Base-by-base conservation (phyloP, 2,888 invertebrate genomes). In the Nomada fabriciana region DNA sequence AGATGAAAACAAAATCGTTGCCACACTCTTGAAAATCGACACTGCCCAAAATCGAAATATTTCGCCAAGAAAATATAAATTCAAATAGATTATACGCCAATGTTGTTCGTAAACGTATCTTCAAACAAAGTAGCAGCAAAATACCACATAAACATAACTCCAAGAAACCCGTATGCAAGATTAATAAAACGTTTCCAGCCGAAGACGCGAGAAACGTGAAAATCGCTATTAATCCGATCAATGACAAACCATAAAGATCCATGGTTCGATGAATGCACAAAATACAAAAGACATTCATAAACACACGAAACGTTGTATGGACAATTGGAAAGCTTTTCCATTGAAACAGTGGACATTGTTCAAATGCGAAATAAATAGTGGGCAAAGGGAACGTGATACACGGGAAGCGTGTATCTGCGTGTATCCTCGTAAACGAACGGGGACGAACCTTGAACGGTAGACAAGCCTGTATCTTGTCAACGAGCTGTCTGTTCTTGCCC, bases 401-500 rank as follows among this genome's bases (percentile, higher is more conserved):
- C 47, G 50, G 72, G 55, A 55, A 76, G 25, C 67, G 60, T 76
- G 87, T 90, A 82, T 69, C 10, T 47, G 47, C 47, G 3, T 47
- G 29, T 36, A 36, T 36, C 36, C 47, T 52, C 5, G 25, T 43
- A 55, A 15, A 69, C 11, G n/a, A 36, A 52, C 13, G 69, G 50
- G 23, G 47, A 68, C 80, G 70, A 67, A 94, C 94, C 93, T 94
- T 93, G 91, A 94, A 94, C 53, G 94, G 94, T 65, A 94, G 90
- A 85, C 94, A 94, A 69, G 93, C 93, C 81, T 94, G 93, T 78
- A 94, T 94, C 88, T 94, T 94, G 89, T 94, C 93, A 81, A 94
- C 92, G 84, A 94, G 92, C 80, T 94, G 94, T 82, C 94, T 92
- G 89, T 93, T 93, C 83, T 90, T 93, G 72, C 94, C 94, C 82